Base-by-base conservation (phyloP, 2,797 vertebrate genomes). In the Gila robusta region DNA sequence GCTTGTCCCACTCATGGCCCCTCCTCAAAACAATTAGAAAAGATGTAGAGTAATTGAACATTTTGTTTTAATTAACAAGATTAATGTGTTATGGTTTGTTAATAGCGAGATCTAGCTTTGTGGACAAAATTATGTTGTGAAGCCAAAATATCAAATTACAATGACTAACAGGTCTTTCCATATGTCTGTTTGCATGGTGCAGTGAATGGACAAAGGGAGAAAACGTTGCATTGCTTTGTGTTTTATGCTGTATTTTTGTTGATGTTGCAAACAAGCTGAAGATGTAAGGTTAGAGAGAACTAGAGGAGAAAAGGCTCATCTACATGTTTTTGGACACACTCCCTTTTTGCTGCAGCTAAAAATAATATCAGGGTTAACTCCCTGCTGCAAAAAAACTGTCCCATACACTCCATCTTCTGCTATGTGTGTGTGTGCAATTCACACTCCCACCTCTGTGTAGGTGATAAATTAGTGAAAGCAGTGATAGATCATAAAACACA, bases 281-380 rank as follows among this genome's bases (percentile, higher is more conserved):
- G 54, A 49, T 81, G 28, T 81, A 72, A 89, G 86, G 86, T 87
- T 79, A 87, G 64, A 67, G 67, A 69, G 74, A 87, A 79, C 62
- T 76, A 82, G 71, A 81, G 47, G 88, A 88, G 49, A 87, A 85
- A 87, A 83, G 39, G 26, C 87, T 88, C 85, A 88, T 89, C 93
- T 89, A 90, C 90, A 90, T 90, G 90, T 91, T 92, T 72, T 87
- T 87, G 85, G 89, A 91, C 91, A 92, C 86, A 80, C 85, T 93
- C 91, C 92, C 88, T 93, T 91, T 91, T 91, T 91, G 56, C 86
- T 89, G 88, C 78, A 70, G 92, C 93, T 95, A 94, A 95, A 95
- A 94, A 94, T 94, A 94, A 93, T 90, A 93, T 91, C 89, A 93
- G 91, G 92, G 93, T 91, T 94, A 93, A 91, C 91, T 93, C 91